Percentiles rank a stretch among this genome's conserved stretches.
These are phyloP conservation scores for Acanthacorydalis orientalis DNA, from an alignment of 2,888 invertebrate genomes.

Conservation along the genomic window DNA sequence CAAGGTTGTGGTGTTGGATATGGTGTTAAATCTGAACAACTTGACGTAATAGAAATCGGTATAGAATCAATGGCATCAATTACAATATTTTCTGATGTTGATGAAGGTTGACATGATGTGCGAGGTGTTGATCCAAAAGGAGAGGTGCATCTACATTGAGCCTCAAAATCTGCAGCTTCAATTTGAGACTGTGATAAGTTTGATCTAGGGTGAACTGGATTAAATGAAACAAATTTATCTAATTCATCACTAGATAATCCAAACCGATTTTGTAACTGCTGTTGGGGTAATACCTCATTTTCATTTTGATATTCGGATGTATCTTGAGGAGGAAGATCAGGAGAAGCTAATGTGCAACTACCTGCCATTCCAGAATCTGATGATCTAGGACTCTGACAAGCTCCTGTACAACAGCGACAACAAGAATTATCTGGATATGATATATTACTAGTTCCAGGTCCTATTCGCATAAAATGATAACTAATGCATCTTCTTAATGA, in stretches of 20 bases:
- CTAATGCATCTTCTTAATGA: slow-evolving; percentile 30
- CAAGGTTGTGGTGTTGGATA: slow-evolving; percentile 29
- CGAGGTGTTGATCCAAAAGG: slow-evolving; percentile 57
- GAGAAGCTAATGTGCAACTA: slow-evolving; percentile 57
- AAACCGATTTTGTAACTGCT: slow-evolving; percentile 14
- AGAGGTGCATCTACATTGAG: slow-evolving; percentile 54
- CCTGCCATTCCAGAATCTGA: slow-evolving; percentile 79
- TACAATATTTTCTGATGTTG: slow-evolving; percentile 35
- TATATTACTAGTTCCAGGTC: slow-evolving; percentile 5
- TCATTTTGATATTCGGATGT: slow-evolving; percentile 13
- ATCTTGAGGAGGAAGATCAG: slow-evolving; percentile 32
- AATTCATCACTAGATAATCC: slow-evolving; percentile 14
- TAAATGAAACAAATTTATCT: slow-evolving; percentile 4
- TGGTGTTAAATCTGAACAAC: slow-evolving; percentile 24
- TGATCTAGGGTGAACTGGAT: background rate
- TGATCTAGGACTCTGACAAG: slow-evolving; percentile 50
- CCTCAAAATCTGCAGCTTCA: slow-evolving; percentile 41
- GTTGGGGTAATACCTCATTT: slow-evolving; percentile 3
- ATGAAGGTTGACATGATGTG: slow-evolving; percentile 42
- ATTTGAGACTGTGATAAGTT: slow-evolving; percentile 4
- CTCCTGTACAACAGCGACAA: slow-evolving; percentile 19
- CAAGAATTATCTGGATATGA: slow-evolving; percentile 12
- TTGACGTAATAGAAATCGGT: slow-evolving; percentile 33
- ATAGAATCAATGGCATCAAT: slow-evolving; percentile 33
- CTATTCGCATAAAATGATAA: slow-evolving; percentile 26